Conservation (phyloP, 2,888 invertebrate genomes). For the Drosophila kambysellisi region DNA sequence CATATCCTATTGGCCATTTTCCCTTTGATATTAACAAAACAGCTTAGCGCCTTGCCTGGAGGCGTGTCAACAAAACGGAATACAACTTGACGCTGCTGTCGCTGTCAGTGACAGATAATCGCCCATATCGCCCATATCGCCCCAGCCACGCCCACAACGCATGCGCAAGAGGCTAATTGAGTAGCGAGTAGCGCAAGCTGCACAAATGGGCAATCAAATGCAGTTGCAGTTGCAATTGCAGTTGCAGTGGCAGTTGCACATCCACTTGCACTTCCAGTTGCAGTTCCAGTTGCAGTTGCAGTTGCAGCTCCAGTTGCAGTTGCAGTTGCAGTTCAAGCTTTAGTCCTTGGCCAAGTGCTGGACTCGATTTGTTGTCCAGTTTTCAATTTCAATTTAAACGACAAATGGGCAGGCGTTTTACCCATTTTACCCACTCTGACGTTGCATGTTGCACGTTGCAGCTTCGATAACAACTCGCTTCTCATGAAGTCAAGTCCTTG, state of each 20-base stretch:
- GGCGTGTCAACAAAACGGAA: constrained; percentile 41
- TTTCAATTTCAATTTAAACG: constrained; percentile 15
- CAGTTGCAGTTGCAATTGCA: neutral
- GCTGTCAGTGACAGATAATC: constrained; percentile 23
- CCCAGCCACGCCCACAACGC: constrained; percentile 56
- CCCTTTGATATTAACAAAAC: constrained; percentile 31
- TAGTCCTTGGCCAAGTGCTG: neutral
- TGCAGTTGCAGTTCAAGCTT: neutral
- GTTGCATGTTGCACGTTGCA: neutral
- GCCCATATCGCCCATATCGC: neutral
- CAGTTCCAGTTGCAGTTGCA: neutral
- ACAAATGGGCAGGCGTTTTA: constrained; percentile 4
- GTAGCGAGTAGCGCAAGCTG: constrained; percentile 3
- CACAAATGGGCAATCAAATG: constrained; percentile 16
- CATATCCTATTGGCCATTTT: neutral
- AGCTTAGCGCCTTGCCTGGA: constrained; percentile 18
- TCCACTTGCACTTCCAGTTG: neutral
- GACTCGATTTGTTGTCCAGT: constrained; percentile 1
- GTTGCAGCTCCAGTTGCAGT: neutral
- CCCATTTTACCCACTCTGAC: neutral
- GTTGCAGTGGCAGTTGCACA: neutral
- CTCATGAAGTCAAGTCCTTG: neutral
- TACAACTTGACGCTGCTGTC: constrained; percentile 23
- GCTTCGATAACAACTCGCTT: neutral
- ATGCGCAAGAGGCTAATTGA: constrained; percentile 64